A percentile compares a stretch with the other conserved stretches of the same genome.
Conservation (phyloP, 2,113 vertebrate genomes). For the Pomatostomus ruficeps region DNA sequence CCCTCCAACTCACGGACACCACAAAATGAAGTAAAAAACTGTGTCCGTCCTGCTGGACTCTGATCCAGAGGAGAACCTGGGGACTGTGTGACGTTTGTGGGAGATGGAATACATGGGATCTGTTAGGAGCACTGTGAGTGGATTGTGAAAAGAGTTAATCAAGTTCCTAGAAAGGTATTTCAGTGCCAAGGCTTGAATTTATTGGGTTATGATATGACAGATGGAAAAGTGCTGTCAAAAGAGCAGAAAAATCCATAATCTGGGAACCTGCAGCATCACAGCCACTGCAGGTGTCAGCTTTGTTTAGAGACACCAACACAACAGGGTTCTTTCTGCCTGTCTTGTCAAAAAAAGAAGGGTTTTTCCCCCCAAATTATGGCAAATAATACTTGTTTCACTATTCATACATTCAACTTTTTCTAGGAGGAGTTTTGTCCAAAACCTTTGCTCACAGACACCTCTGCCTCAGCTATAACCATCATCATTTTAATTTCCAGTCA, state of each 20-base stretch:
- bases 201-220: not conserved
- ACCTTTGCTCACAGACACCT: not conserved
- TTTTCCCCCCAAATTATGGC: not conserved
- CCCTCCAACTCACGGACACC: not conserved
- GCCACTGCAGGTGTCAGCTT: not conserved
- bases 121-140: not conserved
- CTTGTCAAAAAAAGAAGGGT: not conserved
- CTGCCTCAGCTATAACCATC: not conserved
- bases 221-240: not conserved
- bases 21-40: not conserved
- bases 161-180: not conserved
- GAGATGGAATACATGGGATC: not conserved
- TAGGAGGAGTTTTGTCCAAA: not conserved
- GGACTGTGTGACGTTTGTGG: not conserved
- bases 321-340: not conserved
- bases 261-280: not conserved
- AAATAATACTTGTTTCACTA: not conserved
- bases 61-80: not conserved
- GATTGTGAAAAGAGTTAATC: conserved; percentile 23
- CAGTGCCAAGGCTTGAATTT: conserved; percentile 5
- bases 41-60: not conserved
- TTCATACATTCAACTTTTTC: not conserved
- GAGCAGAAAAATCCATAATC: not conserved
- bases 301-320: not conserved
- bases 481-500: not conserved